Conservation (phyloP, 2,888 invertebrate species). For the Octodonta nipae region DNA sequence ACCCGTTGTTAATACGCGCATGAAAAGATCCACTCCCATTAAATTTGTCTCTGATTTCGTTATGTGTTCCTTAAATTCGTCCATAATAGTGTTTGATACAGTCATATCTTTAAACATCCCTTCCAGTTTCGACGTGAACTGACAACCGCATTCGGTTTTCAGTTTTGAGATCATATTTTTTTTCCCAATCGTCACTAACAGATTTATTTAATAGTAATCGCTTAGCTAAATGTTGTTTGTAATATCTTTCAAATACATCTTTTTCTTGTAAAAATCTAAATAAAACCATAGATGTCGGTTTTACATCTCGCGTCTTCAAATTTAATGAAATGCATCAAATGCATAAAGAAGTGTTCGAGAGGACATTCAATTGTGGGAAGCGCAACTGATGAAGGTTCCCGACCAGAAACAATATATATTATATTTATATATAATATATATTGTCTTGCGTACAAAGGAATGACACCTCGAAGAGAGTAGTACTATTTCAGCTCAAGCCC, state of each 20-base stretch:
- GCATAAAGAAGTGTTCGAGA: no score
- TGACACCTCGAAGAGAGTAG: no score
- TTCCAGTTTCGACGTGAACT: conserved; percentile 98
- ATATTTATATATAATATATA: no score
- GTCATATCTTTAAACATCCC: conserved; percentile 99
- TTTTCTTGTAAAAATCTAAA: conserved; percentile 98
- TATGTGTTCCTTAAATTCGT: conserved; percentile 90
- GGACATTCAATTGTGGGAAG: no score
- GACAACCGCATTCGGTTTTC: conserved; percentile 99
- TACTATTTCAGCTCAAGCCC: no score
- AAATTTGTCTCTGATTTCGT: conserved; percentile 64
- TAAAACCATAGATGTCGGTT: conserved; percentile 98
- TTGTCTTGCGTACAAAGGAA: no score
- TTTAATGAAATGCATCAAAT: no score
- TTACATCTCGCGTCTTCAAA: no score
- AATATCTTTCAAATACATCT: conserved; percentile 98
- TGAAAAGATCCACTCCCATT: conserved; percentile 86
- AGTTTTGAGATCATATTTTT: conserved; percentile 99
- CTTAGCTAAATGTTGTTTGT: conserved; percentile 98
- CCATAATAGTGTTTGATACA: conserved; percentile 95
- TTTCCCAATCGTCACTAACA: conserved; percentile 97
- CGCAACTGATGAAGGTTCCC: no score
- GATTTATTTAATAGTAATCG: conserved; percentile 94
- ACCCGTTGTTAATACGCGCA: conserved; percentile 94
- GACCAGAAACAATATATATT: no score